Conservation (phyloP, 2,888 invertebrate genomes). For the Stratiomys singularior region DNA sequence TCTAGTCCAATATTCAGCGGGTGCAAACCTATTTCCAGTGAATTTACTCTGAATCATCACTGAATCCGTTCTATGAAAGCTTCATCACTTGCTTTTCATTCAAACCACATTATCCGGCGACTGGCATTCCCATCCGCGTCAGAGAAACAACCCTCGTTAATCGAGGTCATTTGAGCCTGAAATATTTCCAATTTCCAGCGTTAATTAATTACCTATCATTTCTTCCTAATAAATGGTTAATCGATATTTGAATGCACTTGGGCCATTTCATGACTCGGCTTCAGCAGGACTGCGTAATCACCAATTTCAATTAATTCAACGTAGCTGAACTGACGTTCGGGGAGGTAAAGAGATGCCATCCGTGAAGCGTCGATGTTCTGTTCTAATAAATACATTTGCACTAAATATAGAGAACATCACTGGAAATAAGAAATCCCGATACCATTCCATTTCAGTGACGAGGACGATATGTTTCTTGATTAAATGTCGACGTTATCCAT, state of each 20-base stretch:
- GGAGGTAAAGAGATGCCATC: not conserved
- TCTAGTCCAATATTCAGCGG: too few species aligned
- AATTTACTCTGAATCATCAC: too few species aligned
- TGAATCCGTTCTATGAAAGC: too few species aligned
- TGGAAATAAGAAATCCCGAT: conserved; percentile 20
- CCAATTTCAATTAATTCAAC: conserved; percentile 10
- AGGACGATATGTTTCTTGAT: conserved; percentile 20
- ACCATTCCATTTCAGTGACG: not conserved
- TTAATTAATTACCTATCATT: conserved; percentile 33
- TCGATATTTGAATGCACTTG: conserved; percentile 24
- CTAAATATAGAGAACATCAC: not conserved
- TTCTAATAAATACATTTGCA: not conserved
- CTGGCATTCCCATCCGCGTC: too few species aligned
- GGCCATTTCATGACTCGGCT: not conserved
- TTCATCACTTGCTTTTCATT: too few species aligned
- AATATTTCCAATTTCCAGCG: not conserved
- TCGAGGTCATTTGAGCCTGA: not conserved
- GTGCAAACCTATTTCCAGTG: too few species aligned
- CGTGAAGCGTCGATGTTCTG: not conserved
- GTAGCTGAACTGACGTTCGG: too few species aligned
- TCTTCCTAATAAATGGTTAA: conserved; percentile 1
- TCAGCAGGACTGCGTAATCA: conserved; percentile 7
- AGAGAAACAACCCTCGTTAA: not conserved
- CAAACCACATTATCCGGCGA: too few species aligned
- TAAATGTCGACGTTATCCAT: conserved; percentile 43